phyloP scores from a whole-genome alignment of 2,113 vertebrate species.

The Oplegnathus fasciatus region DNA sequence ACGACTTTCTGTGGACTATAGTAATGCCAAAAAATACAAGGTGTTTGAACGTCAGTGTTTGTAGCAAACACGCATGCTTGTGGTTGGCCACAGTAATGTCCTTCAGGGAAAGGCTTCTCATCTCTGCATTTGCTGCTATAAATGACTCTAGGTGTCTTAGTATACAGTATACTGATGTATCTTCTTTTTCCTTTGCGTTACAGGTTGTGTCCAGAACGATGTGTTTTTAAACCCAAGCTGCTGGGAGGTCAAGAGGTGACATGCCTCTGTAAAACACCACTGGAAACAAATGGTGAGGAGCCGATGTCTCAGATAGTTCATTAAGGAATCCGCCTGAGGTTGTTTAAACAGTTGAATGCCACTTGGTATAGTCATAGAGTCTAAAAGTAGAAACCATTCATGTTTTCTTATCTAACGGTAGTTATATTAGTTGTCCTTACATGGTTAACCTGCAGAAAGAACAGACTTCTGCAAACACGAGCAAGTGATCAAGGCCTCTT shows the following conservation, averaged over 20 bases:
- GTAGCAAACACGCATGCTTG: background rate
- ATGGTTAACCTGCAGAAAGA: background rate
- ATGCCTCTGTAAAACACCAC: constrained; percentile 76
- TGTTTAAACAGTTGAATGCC: constrained; percentile 1
- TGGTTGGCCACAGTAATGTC: background rate
- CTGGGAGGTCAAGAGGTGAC: constrained; percentile 76
- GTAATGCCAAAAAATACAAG: constrained; percentile 9
- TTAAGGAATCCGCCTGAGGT: background rate
- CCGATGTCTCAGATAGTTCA: background rate
- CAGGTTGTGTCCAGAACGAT: constrained; percentile 71
- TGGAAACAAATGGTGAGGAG: constrained; percentile 84
- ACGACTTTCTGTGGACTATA: background rate
- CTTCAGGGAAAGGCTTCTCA: background rate
- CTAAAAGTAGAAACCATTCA: background rate
- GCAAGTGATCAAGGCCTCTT: background rate
- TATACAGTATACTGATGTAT: background rate
- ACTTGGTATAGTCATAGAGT: background rate
- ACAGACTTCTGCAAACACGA: background rate
- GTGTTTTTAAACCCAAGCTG: constrained; percentile 56
- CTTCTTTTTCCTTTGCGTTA: constrained; percentile 42
- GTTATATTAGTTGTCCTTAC: background rate
- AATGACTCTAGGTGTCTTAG: background rate
- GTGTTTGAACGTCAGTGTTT: constrained; percentile 1
- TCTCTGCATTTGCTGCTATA: background rate
- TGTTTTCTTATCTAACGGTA: background rate